phyloP scores from a whole-genome alignment of 2,797 vertebrate genomes.

The Megalops cyprinoides region DNA sequence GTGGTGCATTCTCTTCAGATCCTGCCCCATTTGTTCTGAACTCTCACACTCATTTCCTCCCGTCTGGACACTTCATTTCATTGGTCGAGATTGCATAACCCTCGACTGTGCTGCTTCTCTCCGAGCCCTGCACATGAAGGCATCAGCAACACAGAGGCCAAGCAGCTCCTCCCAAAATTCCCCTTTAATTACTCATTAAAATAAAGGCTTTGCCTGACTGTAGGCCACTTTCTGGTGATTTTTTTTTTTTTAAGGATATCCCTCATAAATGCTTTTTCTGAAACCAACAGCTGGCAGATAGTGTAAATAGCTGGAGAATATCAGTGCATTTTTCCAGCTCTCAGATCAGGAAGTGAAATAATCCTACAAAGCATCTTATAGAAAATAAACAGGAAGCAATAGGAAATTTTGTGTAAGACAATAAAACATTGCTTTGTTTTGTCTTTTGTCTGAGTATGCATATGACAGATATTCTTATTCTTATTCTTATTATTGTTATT shows the following conservation, averaged over 20 bases:
- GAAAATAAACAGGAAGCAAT: not conserved
- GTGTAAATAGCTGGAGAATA: too few relatives aligned
- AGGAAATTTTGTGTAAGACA: too few relatives aligned
- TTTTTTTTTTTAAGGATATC: too few relatives aligned
- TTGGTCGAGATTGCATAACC: not conserved
- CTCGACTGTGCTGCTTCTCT: not conserved
- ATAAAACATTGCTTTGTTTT: too few relatives aligned
- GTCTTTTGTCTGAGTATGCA: too few relatives aligned
- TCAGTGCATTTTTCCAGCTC: too few relatives aligned
- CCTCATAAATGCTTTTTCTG: too few relatives aligned
- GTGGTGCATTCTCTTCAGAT: not conserved
- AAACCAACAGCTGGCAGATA: too few relatives aligned
- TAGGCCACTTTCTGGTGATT: not conserved
- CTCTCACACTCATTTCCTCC: not conserved
- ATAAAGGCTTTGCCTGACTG: not conserved
- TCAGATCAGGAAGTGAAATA: too few relatives aligned
- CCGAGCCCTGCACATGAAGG: constrained; percentile 5
- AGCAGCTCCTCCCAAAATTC: not conserved
- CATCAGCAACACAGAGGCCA: not conserved
- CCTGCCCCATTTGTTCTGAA: not conserved
- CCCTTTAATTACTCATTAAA: constrained; percentile 33
- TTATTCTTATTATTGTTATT: too few relatives aligned
- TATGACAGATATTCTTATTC: too few relatives aligned
- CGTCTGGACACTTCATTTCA: not conserved
- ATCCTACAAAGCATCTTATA: too few relatives aligned